Percentiles rank a stretch among this genome's conserved stretches.
Evolutionary conservation across 2,113 vertebrate genomes (phyloP).

Genomic region (Percopsis transmontana): DNA sequence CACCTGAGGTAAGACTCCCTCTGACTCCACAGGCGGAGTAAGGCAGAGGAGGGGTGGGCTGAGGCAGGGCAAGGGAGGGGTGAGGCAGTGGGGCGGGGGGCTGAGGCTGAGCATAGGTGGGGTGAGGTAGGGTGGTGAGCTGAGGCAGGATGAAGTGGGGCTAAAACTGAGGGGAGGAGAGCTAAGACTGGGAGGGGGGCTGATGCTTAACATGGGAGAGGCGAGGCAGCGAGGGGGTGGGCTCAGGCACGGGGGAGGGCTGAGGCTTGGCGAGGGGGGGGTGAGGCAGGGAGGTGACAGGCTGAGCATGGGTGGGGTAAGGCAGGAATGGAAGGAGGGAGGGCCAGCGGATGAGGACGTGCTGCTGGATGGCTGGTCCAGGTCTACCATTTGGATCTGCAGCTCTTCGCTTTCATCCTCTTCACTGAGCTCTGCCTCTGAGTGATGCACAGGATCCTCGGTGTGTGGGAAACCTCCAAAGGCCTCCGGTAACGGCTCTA

Average conservation of each 20-base stretch:
- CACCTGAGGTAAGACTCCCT: constrained; percentile 60
- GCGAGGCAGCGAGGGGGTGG: constrained; percentile 56
- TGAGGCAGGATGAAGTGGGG: constrained; percentile 69
- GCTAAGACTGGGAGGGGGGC: constrained; percentile 51
- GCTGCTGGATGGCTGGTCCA: constrained; percentile 12
- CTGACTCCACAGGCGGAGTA: constrained; percentile 56
- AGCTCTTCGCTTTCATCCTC: constrained; percentile 29
- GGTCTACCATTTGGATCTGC: constrained; percentile 15
- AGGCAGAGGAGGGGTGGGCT: constrained; percentile 70
- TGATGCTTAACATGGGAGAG: constrained; percentile 40
- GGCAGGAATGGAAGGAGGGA: constrained; percentile 36
- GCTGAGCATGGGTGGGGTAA: constrained; percentile 54
- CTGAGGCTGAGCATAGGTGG: constrained; percentile 69
- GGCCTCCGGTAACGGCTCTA: constrained; percentile 9
- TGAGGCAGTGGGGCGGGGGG: constrained; percentile 62
- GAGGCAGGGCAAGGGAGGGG: constrained; percentile 58
- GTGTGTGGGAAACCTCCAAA: constrained; percentile 7
- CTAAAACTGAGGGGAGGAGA: constrained; percentile 64
- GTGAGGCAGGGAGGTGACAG: constrained; percentile 60
- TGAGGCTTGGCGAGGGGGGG: constrained; percentile 52
- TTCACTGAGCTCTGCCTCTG: constrained; percentile 40
- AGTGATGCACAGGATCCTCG: constrained; percentile 31
- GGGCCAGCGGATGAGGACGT: constrained; percentile 2
- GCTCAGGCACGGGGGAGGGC: constrained; percentile 60
- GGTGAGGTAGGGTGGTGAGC: constrained; percentile 70